Evolutionary conservation across 2,888 invertebrate genomes (phyloP).

Genomic region (Campoplex nolae): DNA sequence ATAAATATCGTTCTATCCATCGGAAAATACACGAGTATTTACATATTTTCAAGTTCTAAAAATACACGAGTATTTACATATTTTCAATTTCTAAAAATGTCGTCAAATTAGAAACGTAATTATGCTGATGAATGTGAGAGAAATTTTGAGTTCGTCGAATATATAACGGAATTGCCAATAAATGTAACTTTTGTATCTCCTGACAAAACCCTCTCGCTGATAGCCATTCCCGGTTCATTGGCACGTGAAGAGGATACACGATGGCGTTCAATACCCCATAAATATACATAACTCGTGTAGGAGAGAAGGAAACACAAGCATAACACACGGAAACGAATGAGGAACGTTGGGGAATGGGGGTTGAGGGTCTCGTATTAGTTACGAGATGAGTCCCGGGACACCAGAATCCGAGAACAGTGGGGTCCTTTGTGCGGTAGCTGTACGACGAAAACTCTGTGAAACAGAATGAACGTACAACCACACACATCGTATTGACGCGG

Average conservation of each 20-base stretch:
- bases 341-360: constrained; percentile 8
- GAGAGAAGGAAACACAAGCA: constrained; percentile 24
- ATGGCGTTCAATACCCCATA: constrained; percentile 60
- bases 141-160: background rate
- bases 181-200: constrained; percentile 28
- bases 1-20: background rate
- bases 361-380: constrained; percentile 23
- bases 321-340: constrained; percentile 28
- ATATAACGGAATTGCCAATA: constrained; percentile 25
- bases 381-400: constrained; percentile 58
- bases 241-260: constrained; percentile 57
- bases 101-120: background rate
- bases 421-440: constrained; percentile 60
- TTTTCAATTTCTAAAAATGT: background rate
- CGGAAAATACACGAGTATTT: too few relatives aligned
- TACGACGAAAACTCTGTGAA: constrained; percentile 58
- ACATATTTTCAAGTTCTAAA: background rate
- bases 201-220: constrained; percentile 29
- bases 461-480: constrained; percentile 51
- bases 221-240: constrained; percentile 48
- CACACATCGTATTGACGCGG: constrained; percentile 13
- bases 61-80: too few relatives aligned
- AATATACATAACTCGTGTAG: constrained; percentile 63
- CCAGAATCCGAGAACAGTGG: constrained; percentile 55
- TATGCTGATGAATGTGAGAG: constrained; percentile 21